phyloP scores from a whole-genome alignment of 2,888 invertebrate species.

The Galeopsomyia nigrocyanea region DNA sequence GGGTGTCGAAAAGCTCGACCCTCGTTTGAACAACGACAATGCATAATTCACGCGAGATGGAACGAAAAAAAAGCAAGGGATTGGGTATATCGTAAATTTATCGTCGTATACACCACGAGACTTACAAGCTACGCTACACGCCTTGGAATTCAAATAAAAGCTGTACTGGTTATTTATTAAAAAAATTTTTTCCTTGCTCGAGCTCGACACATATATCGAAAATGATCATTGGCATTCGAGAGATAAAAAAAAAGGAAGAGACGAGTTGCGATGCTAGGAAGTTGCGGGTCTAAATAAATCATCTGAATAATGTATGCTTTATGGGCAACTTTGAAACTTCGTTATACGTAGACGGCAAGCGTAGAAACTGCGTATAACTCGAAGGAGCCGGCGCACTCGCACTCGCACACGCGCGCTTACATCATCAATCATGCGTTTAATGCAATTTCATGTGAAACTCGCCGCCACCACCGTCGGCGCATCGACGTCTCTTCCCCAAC shows the following conservation, averaged over 20 bases:
- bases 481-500: neutral
- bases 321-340: slow-evolving; percentile 22
- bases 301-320: slow-evolving; percentile 19
- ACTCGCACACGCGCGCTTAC: neutral
- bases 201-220: neutral
- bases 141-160: slow-evolving; percentile 7
- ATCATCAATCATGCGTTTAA: slow-evolving; percentile 36
- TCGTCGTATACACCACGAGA: neutral
- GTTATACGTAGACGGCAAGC: neutral
- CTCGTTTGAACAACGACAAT: no score
- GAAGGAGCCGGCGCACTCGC: no score
- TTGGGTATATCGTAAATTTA: neutral
- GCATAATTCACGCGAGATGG: neutral
- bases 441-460: slow-evolving; percentile 27
- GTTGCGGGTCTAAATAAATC: slow-evolving; percentile 26
- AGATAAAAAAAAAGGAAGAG: no score
- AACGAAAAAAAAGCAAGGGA: no score
- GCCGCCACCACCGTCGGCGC: no score
- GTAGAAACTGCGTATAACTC: slow-evolving; percentile 4
- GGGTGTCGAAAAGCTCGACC: no score
- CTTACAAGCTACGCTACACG: neutral
- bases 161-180: neutral
- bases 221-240: neutral
- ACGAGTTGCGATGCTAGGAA: no score
- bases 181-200: neutral